Evolutionary conservation across 2,113 vertebrate genomes (phyloP).

Genomic region (Neotoma lepida): DNA sequence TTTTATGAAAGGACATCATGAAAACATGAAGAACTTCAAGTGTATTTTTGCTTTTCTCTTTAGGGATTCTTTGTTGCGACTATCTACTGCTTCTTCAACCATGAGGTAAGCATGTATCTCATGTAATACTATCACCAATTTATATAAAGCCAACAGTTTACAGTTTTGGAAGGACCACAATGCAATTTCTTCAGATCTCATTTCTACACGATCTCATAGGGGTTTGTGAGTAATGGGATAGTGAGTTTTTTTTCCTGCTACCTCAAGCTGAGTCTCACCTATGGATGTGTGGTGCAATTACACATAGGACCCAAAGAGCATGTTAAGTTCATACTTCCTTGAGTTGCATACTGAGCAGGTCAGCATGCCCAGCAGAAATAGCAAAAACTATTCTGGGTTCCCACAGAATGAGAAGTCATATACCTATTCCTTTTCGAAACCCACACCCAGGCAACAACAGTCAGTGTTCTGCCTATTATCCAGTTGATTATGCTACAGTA

Average conservation of each 20-base stretch:
- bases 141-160: not conserved
- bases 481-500: not conserved
- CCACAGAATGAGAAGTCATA: not conserved
- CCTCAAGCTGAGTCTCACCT: not conserved
- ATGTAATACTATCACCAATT: not conserved
- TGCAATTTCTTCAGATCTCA: not conserved
- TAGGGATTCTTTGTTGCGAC: conserved; percentile 97
- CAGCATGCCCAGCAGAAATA: not conserved
- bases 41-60: conserved; percentile 59
- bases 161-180: not conserved
- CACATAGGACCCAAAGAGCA: not conserved
- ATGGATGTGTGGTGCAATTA: not conserved
- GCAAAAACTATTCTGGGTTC: not conserved
- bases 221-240: not conserved
- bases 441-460: not conserved
- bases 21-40: conserved; percentile 21
- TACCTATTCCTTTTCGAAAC: not conserved
- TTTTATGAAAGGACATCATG: not conserved
- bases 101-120: conserved; percentile 89
- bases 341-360: not conserved
- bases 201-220: not conserved
- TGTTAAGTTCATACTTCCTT: not conserved
- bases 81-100: conserved; percentile 99
- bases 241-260: not conserved
- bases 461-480: not conserved